phyloP scores from a whole-genome alignment of 2,888 invertebrate species.

The Anthophora plumipes region DNA sequence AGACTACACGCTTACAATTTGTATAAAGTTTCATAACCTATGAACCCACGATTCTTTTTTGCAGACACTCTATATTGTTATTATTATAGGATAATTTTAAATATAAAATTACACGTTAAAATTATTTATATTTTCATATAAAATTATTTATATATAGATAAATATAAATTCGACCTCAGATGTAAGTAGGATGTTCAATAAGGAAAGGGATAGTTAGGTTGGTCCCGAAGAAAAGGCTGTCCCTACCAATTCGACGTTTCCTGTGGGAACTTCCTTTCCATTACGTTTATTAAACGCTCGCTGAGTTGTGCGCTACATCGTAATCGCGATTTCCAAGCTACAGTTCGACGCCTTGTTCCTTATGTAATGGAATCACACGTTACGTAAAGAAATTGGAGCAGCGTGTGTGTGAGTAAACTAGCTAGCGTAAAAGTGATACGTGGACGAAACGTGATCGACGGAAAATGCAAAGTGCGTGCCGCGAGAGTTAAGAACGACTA shows the following conservation, averaged over 20 bases:
- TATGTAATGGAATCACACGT: slow-evolving; percentile 28
- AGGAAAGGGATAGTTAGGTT: slow-evolving; percentile 22
- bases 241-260: slow-evolving; percentile 39
- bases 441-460: not conserved
- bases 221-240: slow-evolving; percentile 41
- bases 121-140: too few species aligned
- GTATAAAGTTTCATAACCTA: too few species aligned
- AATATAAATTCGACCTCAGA: too few species aligned
- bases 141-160: too few species aligned
- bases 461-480: not conserved
- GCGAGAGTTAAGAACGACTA: not conserved
- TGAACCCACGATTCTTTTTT: too few species aligned
- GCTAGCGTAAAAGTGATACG: not conserved
- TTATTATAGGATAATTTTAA: too few species aligned
- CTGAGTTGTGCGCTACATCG: not conserved
- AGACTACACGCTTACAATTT: too few species aligned
- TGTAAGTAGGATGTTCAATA: slow-evolving; percentile 13
- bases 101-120: too few species aligned
- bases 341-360: slow-evolving; percentile 20
- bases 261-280: slow-evolving; percentile 62
- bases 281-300: slow-evolving; percentile 28
- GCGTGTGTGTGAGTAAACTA: not conserved
- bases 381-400: slow-evolving; percentile 42
- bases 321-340: slow-evolving; percentile 30
- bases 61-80: too few species aligned